Percentiles rank a stretch among this genome's conserved stretches.
phyloP scores from a whole-genome alignment of 2,797 vertebrate species.

The Lepidocolaptes lacrymiger region DNA sequence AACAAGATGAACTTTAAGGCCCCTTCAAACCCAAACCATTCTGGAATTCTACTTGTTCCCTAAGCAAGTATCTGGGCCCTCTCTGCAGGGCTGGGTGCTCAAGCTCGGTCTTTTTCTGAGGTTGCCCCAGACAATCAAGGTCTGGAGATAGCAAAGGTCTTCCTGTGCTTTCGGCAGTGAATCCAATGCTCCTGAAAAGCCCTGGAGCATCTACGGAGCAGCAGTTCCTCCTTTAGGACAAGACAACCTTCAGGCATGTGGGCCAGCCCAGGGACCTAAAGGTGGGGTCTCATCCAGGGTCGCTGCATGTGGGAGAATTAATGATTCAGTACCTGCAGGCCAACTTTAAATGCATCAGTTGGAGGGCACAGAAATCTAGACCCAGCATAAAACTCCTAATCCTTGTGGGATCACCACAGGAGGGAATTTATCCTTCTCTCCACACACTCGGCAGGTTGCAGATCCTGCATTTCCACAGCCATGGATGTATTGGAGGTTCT shows the following conservation, averaged over 20 bases:
- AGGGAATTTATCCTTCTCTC: neutral
- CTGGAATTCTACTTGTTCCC: no score
- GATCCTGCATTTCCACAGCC: neutral
- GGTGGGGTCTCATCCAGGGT: neutral
- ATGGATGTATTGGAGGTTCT: fast-evolving
- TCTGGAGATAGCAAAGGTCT: neutral
- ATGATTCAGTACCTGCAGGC: neutral
- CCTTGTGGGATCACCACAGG: neutral
- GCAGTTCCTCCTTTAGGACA: neutral
- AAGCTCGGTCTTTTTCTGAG: neutral
- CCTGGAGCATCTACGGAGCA: neutral
- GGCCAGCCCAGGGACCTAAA: neutral
- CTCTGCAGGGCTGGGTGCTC: neutral
- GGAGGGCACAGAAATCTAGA: neutral
- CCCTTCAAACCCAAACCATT: neutral
- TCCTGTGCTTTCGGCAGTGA: neutral
- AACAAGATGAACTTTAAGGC: neutral
- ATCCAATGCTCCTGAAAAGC: neutral
- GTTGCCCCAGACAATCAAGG: neutral
- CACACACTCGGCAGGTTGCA: neutral
- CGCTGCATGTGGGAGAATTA: neutral
- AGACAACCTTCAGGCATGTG: neutral
- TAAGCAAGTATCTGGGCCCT: neutral
- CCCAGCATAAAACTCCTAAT: neutral
- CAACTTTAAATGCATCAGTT: neutral